These are phyloP conservation scores for Catharus bicknelli DNA, from an alignment of 2,113 vertebrate species.

Conservation along the genomic window DNA sequence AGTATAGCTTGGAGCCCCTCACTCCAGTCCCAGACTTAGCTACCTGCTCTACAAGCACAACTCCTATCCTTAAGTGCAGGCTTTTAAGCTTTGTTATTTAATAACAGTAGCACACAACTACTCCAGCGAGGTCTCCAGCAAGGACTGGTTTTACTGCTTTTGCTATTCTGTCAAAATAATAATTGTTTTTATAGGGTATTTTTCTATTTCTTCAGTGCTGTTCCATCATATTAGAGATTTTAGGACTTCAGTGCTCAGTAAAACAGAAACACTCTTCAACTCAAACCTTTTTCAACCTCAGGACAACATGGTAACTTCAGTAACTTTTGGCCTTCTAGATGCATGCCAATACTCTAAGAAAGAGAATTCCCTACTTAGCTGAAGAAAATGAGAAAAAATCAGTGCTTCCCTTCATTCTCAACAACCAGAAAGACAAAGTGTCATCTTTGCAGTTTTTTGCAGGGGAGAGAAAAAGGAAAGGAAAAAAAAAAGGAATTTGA, in stretches of 20 bases:
- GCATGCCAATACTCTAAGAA: background rate
- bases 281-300: background rate
- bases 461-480: fast-evolving
- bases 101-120: background rate
- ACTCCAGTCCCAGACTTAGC: background rate
- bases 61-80: background rate
- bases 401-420: background rate
- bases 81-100: background rate
- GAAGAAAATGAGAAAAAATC: background rate
- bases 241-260: background rate
- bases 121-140: background rate
- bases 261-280: background rate
- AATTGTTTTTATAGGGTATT: background rate
- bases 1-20: background rate
- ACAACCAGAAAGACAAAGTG: background rate
- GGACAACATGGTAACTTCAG: background rate
- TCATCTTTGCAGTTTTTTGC: background rate
- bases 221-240: background rate
- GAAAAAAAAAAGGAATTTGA: background rate
- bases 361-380: background rate
- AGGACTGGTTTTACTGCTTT: background rate
- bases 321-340: background rate
- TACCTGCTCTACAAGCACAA: background rate
- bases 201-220: background rate
- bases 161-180: background rate